Conservation (phyloP, 2,888 invertebrate genomes). For the Lamproptera curius region DNA sequence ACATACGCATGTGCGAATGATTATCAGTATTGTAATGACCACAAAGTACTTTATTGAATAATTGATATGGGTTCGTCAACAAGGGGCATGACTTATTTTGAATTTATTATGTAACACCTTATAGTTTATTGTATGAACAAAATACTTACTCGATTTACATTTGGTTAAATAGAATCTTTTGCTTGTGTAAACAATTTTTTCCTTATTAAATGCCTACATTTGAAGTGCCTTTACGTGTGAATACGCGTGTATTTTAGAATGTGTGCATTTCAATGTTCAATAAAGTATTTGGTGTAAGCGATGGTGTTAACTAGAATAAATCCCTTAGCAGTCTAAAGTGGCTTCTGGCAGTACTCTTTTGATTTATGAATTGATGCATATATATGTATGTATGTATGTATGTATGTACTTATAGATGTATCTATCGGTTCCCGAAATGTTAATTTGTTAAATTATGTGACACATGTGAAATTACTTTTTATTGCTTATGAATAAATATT, state of each 20-base stretch:
- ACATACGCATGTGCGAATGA: not conserved
- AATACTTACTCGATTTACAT: not conserved
- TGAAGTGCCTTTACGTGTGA: slow-evolving; percentile 66
- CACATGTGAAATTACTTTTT: slow-evolving; percentile 69
- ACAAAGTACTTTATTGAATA: slow-evolving; percentile 15
- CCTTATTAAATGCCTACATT: slow-evolving; percentile 39
- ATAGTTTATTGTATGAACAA: no score
- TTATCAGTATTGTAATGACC: slow-evolving; percentile 25
- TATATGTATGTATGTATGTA: slow-evolving; percentile 26
- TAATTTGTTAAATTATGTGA: slow-evolving; percentile 63
- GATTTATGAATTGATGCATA: slow-evolving; percentile 44
- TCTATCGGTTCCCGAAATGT: slow-evolving; percentile 50
- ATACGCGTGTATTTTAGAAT: slow-evolving; percentile 34
- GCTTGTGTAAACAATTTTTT: slow-evolving; percentile 6
- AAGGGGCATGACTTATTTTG: slow-evolving; percentile 1
- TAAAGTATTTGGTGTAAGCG: slow-evolving; percentile 29
- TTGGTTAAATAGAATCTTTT: slow-evolving; percentile 2
- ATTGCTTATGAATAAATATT: slow-evolving; percentile 77
- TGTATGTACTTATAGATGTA: slow-evolving; percentile 26
- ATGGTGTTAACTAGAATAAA: slow-evolving; percentile 23
- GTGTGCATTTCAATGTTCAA: slow-evolving; percentile 13
- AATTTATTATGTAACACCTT: not conserved
- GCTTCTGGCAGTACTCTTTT: slow-evolving; percentile 51
- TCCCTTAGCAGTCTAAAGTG: slow-evolving; percentile 44
- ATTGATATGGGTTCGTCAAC: not conserved